Base-by-base conservation (phyloP, 2,113 vertebrate species). In the Catharus fuscescens region DNA sequence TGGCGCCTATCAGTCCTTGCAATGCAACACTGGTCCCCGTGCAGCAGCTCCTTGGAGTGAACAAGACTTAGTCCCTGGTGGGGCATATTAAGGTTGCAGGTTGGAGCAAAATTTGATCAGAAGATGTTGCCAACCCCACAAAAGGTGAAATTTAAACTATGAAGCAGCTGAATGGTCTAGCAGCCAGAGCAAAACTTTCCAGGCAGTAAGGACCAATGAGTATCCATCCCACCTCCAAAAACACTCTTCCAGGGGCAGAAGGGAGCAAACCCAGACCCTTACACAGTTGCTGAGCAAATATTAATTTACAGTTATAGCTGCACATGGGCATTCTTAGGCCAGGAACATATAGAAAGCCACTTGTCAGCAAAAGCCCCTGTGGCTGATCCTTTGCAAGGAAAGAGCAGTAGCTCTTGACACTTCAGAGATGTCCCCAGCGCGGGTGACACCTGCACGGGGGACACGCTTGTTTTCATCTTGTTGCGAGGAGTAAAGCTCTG, bases 401-500 rank as follows among this genome's bases (percentile, higher is more conserved):
- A 16, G 10, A 4, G 64, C 61, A 56, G 57, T 1, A 4, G 53
- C 64, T 65, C 61, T 3, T 69, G 57, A 36, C 40, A 20, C 1
- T 0, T 12, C 2, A 0, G 70, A 52, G 67, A 6, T 18, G 28
- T 72, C 47, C 82, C 77, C 59, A 1, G 80, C 5, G 0, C 0
- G 0, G 57, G 38, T 2, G 0, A 34, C 2, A 5, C 19, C 57
- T 44, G 59, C 61, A 1, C 2, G 32, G 48, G 62, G 70, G 26
- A 77, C 12, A 5, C 0, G 3, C 53, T 78, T 69, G 69, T 29
- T 88, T 86, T 44, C 5, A 2, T 19, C 88, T 91, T 40, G 71
- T 86, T 78, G 85, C 38, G 12, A 36, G 48, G 87, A 96, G 79
- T 42, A 69, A 54, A 97, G 79, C 87, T 84, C 70, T 64, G 52